phyloP scores from a whole-genome alignment of 2,113 vertebrate species.

The Setophaga petechia region DNA sequence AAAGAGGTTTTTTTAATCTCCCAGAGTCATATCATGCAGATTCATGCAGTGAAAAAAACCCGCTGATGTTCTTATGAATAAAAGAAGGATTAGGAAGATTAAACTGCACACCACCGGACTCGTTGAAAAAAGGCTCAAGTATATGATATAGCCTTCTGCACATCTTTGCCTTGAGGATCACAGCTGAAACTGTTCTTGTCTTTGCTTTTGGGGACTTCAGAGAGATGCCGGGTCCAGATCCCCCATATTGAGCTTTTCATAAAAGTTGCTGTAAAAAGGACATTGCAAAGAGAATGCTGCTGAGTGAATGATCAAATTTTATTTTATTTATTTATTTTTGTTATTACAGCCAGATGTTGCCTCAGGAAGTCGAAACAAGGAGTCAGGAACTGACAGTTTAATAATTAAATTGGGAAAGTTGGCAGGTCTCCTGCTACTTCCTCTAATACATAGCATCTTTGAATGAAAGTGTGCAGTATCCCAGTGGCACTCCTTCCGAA shows the following conservation, averaged over 20 bases:
- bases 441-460: constrained; percentile 50
- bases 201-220: background rate
- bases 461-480: constrained; percentile 67
- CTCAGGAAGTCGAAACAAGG: constrained; percentile 71
- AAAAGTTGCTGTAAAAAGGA: background rate
- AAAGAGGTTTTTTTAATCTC: constrained; percentile 7
- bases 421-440: constrained; percentile 62
- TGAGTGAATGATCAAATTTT: constrained; percentile 43
- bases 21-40: background rate
- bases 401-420: constrained; percentile 71
- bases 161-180: background rate
- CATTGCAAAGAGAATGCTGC: constrained; percentile 10
- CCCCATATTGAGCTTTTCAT: background rate
- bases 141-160: background rate
- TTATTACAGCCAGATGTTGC: constrained; percentile 68
- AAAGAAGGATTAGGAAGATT: constrained; percentile 37
- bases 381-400: constrained; percentile 58
- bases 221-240: background rate
- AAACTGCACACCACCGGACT: background rate
- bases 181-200: background rate
- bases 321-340: constrained; percentile 65
- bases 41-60: background rate
- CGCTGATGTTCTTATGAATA: constrained; percentile 9
- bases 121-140: background rate
- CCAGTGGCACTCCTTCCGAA: constrained; percentile 68